Evolutionary conservation across 2,797 vertebrate genomes (phyloP).

Genomic region (Lateolabrax maculatus): DNA sequence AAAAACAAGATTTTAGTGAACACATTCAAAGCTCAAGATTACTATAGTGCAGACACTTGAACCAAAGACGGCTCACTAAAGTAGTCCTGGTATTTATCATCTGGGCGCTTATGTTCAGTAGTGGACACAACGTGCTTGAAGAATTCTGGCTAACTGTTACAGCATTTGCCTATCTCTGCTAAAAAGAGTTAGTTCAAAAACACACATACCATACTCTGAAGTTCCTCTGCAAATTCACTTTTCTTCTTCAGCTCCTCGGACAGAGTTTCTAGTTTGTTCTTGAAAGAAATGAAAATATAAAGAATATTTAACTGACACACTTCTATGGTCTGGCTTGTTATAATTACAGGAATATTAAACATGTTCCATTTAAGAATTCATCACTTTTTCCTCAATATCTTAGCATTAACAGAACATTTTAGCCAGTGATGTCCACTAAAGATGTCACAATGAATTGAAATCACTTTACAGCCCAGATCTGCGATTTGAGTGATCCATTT

Average conservation of each 20-base stretch:
- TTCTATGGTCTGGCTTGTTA: not conserved
- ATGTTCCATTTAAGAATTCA: not conserved
- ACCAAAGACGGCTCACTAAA: too few species aligned
- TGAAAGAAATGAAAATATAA: not conserved
- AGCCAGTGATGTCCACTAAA: not conserved
- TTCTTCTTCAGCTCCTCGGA: constrained; percentile 77
- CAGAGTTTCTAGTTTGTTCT: constrained; percentile 75
- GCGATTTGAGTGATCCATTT: too few species aligned
- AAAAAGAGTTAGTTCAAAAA: not conserved
- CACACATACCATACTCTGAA: constrained; percentile 78
- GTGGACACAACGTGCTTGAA: too few species aligned
- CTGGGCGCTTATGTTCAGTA: too few species aligned
- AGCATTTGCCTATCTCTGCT: not conserved
- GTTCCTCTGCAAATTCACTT: constrained; percentile 67
- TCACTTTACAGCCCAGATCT: too few species aligned
- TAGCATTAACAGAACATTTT: not conserved
- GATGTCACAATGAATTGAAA: not conserved
- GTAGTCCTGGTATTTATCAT: too few species aligned
- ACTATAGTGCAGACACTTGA: too few species aligned
- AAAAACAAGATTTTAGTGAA: too few species aligned
- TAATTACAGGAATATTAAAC: not conserved
- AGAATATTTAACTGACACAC: not conserved
- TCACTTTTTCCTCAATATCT: not conserved
- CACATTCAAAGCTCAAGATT: too few species aligned
- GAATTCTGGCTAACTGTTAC: too few species aligned